Conservation (phyloP, 2,888 invertebrate genomes). For the Tribolium freemani region DNA sequence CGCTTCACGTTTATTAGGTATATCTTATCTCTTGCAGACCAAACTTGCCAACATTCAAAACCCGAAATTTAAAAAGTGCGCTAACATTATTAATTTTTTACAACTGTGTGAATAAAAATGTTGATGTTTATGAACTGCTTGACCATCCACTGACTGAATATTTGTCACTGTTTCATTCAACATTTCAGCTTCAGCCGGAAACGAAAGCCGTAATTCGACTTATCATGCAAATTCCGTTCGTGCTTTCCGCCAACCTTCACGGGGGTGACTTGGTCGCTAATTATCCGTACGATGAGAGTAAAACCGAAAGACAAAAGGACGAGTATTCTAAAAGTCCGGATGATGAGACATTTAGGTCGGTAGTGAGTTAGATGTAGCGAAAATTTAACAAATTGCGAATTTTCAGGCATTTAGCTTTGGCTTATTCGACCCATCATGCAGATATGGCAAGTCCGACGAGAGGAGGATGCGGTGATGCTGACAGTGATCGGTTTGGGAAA, state of each 20-base stretch:
- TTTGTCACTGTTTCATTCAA: slow-evolving; percentile 7
- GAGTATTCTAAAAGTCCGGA: slow-evolving; percentile 87
- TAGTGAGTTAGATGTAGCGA: slow-evolving; percentile 18
- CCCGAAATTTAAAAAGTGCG: no score
- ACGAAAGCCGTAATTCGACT: slow-evolving; percentile 83
- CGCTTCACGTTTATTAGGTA: no score
- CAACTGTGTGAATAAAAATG: background rate
- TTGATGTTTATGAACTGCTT: background rate
- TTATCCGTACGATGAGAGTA: slow-evolving; percentile 83
- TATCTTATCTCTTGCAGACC: no score
- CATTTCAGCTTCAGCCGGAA: slow-evolving; percentile 81
- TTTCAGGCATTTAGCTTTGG: slow-evolving; percentile 77
- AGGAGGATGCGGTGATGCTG: slow-evolving; percentile 78
- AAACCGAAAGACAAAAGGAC: slow-evolving; percentile 76
- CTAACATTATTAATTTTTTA: no score
- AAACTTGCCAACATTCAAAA: no score
- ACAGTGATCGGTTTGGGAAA: slow-evolving; percentile 78
- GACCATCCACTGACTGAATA: background rate
- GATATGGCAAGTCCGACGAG: slow-evolving; percentile 79
- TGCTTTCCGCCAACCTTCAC: slow-evolving; percentile 86
- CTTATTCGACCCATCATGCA: slow-evolving; percentile 79
- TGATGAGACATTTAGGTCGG: slow-evolving; percentile 85
- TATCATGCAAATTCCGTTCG: slow-evolving; percentile 85
- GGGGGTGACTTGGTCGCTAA: slow-evolving; percentile 87
- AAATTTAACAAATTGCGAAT: background rate